Base-by-base conservation (phyloP, 2,797 vertebrate genomes). In the Microctenopoma lineatum region DNA sequence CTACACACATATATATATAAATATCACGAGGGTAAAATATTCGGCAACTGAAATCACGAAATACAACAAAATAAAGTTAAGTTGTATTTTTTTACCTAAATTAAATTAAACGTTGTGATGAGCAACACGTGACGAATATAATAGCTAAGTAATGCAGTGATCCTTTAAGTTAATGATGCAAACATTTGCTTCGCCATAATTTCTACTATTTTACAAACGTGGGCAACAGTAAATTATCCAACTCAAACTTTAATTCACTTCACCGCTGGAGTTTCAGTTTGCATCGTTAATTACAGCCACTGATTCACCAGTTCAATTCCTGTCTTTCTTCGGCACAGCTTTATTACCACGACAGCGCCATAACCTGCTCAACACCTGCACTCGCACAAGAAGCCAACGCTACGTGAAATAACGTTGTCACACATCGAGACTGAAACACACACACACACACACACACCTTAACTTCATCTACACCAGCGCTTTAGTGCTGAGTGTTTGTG, bases 191-290 rank as follows among this genome's bases (percentile, higher is more conserved):
- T 7, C 12, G 54, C 1, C 47, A 0, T 14, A 53, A 68, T 46
- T 44, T 56, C 10, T 16, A 26, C 29, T 34, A 34, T 34, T 34
- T 34, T 2, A 34, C 7, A 34, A 34, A 34, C 4, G 66, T 57
- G 4, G 26, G 5, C 44, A 14, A 48, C 34, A 14, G 67, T 21
- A 14, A 59, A 52, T 60, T 34, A 32, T 11, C 18, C 10, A 7
- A 54, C 12, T 27, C 41, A 11, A 29, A 27, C 12, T 25, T 47
- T 42, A 62, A 73, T 70, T 68, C 73, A 80, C 59, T 84, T 81
- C 67, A 27, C 47, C 26, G 7, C 42, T 50, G 60, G 48, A 80
- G 52, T 70, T 66, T 66, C 16, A 13, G 5, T 41, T 41, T 8
- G 39, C 54, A 60, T 67, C 21, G 70, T 54, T 75, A 64, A 75